These are phyloP conservation scores for Dascyllus trimaculatus DNA, from an alignment of 2,113 vertebrate species.

Conservation along the genomic window DNA sequence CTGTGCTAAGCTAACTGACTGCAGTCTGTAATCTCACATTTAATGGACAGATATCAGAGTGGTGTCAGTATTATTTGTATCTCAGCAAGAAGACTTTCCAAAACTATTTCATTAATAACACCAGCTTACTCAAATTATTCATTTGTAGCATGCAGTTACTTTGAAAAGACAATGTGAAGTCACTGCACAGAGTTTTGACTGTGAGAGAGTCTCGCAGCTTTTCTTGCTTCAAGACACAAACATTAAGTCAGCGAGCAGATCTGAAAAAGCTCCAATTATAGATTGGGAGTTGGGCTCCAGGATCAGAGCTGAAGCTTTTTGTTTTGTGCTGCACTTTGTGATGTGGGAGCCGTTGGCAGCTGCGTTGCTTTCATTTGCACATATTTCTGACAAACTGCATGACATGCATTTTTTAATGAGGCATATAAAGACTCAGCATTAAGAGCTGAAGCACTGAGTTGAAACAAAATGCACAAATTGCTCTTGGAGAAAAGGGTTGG, in stretches of 20 bases:
- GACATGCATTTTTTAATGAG: slow-evolving; percentile 13
- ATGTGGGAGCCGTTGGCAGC: not conserved
- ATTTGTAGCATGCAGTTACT: too few species aligned
- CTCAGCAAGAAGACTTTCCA: too few species aligned
- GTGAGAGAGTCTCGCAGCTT: not conserved
- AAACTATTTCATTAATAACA: too few species aligned
- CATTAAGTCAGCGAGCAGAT: slow-evolving; percentile 16
- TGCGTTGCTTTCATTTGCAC: not conserved
- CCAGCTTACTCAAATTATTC: too few species aligned
- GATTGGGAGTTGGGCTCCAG: not conserved
- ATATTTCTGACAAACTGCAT: slow-evolving; percentile 21
- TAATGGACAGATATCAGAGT: too few species aligned
- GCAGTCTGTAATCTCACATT: too few species aligned
- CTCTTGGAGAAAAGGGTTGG: too few species aligned
- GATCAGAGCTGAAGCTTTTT: slow-evolving; percentile 36
- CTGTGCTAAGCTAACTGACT: too few species aligned
- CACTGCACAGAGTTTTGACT: too few species aligned
- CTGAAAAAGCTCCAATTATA: slow-evolving; percentile 18
- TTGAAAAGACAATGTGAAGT: too few species aligned
- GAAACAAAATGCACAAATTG: too few species aligned
- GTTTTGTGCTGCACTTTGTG: slow-evolving; percentile 30
- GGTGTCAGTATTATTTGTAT: too few species aligned
- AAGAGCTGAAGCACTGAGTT: not conserved
- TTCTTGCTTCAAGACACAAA: not conserved
- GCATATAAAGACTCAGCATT: not conserved